Evolutionary conservation across 2,797 vertebrate genomes (phyloP).

Genomic region (Chelon labrosus): DNA sequence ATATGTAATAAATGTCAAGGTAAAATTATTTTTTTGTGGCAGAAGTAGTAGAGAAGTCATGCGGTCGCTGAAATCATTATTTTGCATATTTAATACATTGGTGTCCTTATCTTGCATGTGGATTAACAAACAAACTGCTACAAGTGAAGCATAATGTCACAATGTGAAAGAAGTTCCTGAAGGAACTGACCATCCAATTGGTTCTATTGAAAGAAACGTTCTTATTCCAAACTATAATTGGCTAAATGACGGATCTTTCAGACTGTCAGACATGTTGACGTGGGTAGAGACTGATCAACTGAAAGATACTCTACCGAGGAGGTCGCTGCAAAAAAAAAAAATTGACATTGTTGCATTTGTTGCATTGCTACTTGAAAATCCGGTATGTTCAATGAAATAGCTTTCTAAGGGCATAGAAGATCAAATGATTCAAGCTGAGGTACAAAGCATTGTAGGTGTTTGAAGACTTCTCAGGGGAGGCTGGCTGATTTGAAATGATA

Average conservation of each 20-base stretch:
- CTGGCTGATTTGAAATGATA: conserved; percentile 70
- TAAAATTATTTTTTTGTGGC: neutral
- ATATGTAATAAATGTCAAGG: neutral
- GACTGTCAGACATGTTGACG: neutral
- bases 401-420: conserved; percentile 83
- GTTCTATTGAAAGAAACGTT: no score
- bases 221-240: no score
- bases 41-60: neutral
- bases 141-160: neutral
- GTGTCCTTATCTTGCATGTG: no score
- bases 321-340: conserved; percentile 23
- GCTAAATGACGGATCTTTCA: conserved; percentile 2
- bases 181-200: neutral
- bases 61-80: neutral
- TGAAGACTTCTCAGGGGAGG: conserved; percentile 67
- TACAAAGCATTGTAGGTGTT: conserved; percentile 73
- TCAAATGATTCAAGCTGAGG: conserved; percentile 77
- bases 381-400: conserved; percentile 41
- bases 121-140: neutral
- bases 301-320: neutral
- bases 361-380: conserved; percentile 64
- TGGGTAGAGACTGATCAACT: neutral
- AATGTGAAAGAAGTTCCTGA: neutral
- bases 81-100: no score
- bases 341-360: conserved; percentile 52